Evolutionary conservation across 2,888 invertebrate genomes (phyloP).

Genomic region (Alsophila aescularia): DNA sequence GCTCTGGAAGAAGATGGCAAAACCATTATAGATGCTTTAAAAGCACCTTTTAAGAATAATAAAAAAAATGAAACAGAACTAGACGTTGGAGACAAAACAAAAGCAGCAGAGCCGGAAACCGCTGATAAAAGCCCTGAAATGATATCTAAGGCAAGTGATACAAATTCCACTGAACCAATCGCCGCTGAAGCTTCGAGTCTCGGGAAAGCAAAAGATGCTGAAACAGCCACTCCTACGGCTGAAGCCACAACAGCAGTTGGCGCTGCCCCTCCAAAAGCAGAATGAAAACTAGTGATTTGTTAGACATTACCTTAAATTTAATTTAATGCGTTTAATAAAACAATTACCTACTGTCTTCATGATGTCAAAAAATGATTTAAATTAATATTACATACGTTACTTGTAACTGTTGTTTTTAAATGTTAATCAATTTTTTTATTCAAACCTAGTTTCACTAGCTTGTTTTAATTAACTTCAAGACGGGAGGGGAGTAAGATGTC

Average conservation of each 20-base stretch:
- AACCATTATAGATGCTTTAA: constrained; percentile 18
- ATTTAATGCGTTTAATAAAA: no score
- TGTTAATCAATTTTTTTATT: no score
- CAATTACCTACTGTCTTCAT: no score
- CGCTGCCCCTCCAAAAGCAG: not conserved
- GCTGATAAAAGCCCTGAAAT: not conserved
- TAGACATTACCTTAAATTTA: no score
- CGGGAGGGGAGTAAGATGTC: no score
- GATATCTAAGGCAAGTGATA: not conserved
- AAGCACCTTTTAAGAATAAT: constrained; percentile 15
- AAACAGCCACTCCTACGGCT: not conserved
- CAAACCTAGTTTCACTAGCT: no score
- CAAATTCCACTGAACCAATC: not conserved
- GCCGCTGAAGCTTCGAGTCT: not conserved
- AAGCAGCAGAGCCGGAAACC: not conserved
- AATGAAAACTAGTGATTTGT: constrained; percentile 3
- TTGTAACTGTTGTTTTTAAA: no score
- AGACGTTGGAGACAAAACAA: not conserved
- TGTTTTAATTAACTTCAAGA: no score
- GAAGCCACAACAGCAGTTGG: not conserved
- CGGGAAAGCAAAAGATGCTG: no score
- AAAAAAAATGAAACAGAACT: not conserved
- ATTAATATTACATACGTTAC: no score
- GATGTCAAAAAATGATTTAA: no score
- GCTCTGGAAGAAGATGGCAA: constrained; percentile 22